A percentile compares a stretch with the other conserved stretches of the same genome.
These are phyloP conservation scores for Drosophila nannoptera DNA, from an alignment of 1,140 invertebrate genomes.

Conservation along the genomic window DNA sequence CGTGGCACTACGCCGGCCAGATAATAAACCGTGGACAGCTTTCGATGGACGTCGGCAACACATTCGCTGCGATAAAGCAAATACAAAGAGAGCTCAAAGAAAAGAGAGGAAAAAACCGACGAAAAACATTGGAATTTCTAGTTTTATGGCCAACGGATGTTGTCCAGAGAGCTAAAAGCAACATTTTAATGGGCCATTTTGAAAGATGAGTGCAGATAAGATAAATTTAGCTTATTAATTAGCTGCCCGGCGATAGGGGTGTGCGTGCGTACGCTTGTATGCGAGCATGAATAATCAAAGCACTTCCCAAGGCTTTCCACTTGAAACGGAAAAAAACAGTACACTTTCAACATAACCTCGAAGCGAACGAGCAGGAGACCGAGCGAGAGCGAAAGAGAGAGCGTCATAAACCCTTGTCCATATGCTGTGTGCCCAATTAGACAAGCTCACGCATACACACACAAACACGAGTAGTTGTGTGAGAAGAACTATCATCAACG, in stretches of 20 bases:
- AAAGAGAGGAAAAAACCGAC: constrained; percentile 16
- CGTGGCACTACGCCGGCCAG: constrained; percentile 46
- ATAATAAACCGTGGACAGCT: constrained; percentile 69
- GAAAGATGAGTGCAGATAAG: constrained; percentile 60
- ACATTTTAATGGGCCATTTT: constrained; percentile 58
- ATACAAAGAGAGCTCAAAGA: constrained; percentile 10
- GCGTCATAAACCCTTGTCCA: constrained; percentile 2
- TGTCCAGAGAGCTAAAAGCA: constrained; percentile 44
- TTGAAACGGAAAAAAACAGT: not conserved
- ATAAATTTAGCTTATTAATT: constrained; percentile 39
- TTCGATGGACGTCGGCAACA: constrained; percentile 14
- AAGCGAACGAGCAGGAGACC: not conserved
- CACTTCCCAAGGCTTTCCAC: constrained; percentile 3
- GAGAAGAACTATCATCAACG: constrained; percentile 53
- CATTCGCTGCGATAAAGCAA: constrained; percentile 12
- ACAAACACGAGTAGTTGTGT: constrained; percentile 8
- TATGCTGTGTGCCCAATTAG: constrained; percentile 33
- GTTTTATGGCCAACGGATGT: constrained; percentile 59
- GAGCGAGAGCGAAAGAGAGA: not conserved
- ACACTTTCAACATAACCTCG: constrained; percentile 17
- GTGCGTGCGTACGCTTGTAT: not conserved
- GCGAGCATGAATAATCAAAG: constrained; percentile 5
- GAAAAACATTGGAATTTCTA: constrained; percentile 55
- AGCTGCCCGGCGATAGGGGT: not conserved
- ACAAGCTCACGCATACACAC: constrained; percentile 31